Evolutionary conservation across 1,140 invertebrate species (phyloP).

Genomic region (Leguminivora glycinivorella): DNA sequence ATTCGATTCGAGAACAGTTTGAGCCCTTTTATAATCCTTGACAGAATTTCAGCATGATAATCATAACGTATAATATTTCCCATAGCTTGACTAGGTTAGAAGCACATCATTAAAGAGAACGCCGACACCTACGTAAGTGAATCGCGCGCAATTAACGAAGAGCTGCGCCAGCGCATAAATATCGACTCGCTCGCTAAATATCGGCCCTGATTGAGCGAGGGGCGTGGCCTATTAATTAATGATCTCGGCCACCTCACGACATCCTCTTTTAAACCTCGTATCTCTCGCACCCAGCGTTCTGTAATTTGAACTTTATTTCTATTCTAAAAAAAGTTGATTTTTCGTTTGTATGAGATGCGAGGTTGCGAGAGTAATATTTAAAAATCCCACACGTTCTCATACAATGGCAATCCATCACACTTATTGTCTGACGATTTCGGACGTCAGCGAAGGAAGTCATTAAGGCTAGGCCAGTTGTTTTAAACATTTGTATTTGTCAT

Average conservation of each 20-base stretch:
- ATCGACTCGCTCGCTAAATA: slow-evolving; percentile 52
- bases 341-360: not conserved
- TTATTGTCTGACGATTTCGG: slow-evolving; percentile 66
- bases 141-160: slow-evolving; percentile 57
- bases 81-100: not conserved
- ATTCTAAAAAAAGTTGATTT: not conserved
- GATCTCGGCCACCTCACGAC: slow-evolving; percentile 48
- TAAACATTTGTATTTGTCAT: slow-evolving; percentile 47
- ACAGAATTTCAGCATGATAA: too few relatives aligned
- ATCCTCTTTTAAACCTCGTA: not conserved
- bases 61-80: not conserved
- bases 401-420: slow-evolving; percentile 65
- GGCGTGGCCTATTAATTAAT: slow-evolving; percentile 69
- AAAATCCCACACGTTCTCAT: slow-evolving; percentile 58
- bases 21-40: too few relatives aligned
- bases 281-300: not conserved
- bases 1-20: slow-evolving; percentile 30
- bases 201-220: slow-evolving; percentile 56
- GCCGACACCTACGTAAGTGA: slow-evolving; percentile 43
- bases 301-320: not conserved
- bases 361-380: not conserved
- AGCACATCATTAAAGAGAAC: slow-evolving; percentile 8
- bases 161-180: slow-evolving; percentile 57
- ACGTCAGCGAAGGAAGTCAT: slow-evolving; percentile 69
- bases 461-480: slow-evolving; percentile 48